These are phyloP conservation scores for Ormyrus pomaceus DNA, from an alignment of 2,888 invertebrate genomes.

Conservation along the genomic window DNA sequence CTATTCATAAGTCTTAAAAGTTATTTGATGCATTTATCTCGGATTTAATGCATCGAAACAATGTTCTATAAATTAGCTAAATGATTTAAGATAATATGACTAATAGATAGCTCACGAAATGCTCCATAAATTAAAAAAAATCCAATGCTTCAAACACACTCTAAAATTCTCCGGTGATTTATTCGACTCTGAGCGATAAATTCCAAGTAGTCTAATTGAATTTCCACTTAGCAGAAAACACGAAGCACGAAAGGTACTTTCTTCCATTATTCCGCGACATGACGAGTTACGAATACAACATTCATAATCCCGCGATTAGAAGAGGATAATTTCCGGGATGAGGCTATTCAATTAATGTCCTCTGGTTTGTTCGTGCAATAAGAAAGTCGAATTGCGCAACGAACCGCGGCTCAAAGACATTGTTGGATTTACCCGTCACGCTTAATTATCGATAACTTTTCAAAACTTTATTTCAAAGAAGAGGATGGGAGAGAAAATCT, in stretches of 20 bases:
- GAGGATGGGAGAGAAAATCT: neutral
- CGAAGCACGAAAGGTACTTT: neutral
- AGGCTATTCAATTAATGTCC: conserved; percentile 35
- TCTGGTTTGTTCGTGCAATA: neutral
- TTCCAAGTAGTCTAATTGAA: conserved; percentile 6
- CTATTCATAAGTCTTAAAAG: neutral
- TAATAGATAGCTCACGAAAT: neutral
- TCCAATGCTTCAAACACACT: neutral
- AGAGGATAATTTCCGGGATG: conserved; percentile 41
- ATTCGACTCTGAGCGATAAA: neutral
- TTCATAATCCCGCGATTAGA: conserved; percentile 23
- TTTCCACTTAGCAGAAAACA: neutral
- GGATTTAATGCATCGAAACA: neutral
- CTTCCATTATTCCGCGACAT: neutral
- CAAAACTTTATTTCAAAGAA: neutral
- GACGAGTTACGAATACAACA: conserved; percentile 12
- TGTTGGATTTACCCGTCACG: conserved; percentile 3
- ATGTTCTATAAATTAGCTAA: conserved; percentile 8
- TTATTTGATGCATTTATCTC: neutral
- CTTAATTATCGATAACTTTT: conserved; percentile 18
- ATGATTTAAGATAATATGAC: neutral
- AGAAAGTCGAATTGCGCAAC: conserved; percentile 30
- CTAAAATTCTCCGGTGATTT: neutral
- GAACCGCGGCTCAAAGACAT: neutral
- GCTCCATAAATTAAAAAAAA: no score